These are phyloP conservation scores for Lottia gigantea DNA, from an alignment of 2,888 invertebrate genomes.

Conservation along the genomic window DNA sequence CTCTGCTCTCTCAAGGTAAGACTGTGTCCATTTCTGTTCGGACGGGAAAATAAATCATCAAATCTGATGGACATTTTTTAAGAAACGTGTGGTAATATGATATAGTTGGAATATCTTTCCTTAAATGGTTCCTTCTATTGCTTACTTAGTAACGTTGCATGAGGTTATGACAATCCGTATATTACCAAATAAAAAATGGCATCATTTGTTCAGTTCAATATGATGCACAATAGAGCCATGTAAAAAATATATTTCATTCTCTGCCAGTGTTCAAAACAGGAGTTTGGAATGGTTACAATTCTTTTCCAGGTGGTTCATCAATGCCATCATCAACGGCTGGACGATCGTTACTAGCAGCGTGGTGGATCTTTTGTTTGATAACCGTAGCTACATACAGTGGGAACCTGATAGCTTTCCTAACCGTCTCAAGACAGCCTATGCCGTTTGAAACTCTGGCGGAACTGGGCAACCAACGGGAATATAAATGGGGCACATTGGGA, in stretches of 20 bases:
- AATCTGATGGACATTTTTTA: no score
- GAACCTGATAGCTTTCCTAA: conserved; percentile 62
- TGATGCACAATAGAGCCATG: not conserved
- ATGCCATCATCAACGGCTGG: conserved; percentile 48
- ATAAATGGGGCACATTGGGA: conserved; percentile 49
- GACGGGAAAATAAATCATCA: no score
- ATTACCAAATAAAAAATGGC: no score
- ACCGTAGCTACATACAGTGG: conserved; percentile 60
- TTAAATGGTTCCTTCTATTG: no score
- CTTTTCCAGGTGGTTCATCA: conserved; percentile 41
- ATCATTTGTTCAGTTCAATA: no score
- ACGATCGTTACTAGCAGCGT: conserved; percentile 48
- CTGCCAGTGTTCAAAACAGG: no score
- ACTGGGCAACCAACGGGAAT: conserved; percentile 41
- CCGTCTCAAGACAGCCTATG: conserved; percentile 48
- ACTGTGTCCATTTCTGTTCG: not conserved
- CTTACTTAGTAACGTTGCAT: no score
- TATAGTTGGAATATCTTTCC: no score
- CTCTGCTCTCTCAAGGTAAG: not conserved
- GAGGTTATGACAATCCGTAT: no score
- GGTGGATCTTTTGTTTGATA: conserved; percentile 55
- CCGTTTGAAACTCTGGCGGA: conserved; percentile 53
- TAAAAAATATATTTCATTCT: no score
- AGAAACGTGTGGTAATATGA: no score
- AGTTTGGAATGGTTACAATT: no score